Base-by-base conservation (phyloP, 1,140 invertebrate species). In the Hypothenemus hampei region DNA sequence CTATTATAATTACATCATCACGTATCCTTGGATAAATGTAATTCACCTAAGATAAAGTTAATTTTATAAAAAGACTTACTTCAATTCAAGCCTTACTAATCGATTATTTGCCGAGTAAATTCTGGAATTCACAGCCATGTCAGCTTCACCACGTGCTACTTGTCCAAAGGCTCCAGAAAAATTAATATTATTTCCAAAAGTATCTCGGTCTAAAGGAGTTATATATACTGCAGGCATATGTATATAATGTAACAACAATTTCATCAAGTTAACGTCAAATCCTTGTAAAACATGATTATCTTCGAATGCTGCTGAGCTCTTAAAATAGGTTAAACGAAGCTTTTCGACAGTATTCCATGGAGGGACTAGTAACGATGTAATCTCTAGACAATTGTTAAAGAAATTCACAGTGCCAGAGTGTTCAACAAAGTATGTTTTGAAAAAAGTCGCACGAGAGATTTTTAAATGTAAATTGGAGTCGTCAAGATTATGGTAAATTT, bases 1-100 rank as follows among this genome's bases (percentile, higher is more conserved):
- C 18, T 16, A 57, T 8, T 15, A 57, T 49, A 3, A 57, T 41
- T 15, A 57, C 3, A 19, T 57, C 54, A 22, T 57, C 54, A n/a
- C 54, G 20, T 6, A 8, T 13, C 2, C n/a, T 35, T 48, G 54
- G 54, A 24, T 57, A 57, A 10, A 39, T 57, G 18, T 57, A 49
- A n/a, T 57, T 46, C n/a, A 57, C 47, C 54, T 57, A 23, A 26
- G 43, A 49, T 7, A 31, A 31, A 31, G 13, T n/a, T 13, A 31
- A 31, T 3, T 11, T 31, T 31, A 2, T 31, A 11, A 11, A 3
- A 11, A 2, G 13, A 1, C 10, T 31, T 1, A 11, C 13, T 31
- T 31, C 26, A 31, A 31, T 8, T 13, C 1, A 31, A 31, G 13
- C 26, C 13, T 31, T 31, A 31, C 26, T 31, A 31, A 13, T 3